phyloP scores from a whole-genome alignment of 2,113 vertebrate genomes.

The Corythoichthys intestinalis region DNA sequence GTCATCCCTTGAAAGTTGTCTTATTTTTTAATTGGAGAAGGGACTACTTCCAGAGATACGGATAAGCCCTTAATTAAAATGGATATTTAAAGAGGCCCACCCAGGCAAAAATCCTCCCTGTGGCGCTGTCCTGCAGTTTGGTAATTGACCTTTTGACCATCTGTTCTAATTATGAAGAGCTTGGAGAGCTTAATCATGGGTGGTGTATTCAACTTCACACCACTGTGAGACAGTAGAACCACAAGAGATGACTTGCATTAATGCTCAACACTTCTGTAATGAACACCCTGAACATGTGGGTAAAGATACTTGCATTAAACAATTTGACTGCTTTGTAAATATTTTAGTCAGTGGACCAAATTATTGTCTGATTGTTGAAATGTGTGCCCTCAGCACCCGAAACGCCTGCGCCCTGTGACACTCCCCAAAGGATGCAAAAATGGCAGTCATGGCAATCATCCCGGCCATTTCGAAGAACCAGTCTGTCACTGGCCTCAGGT shows the following conservation, averaged over 20 bases:
- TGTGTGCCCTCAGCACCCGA: slow-evolving; percentile 62
- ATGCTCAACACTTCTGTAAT: not conserved
- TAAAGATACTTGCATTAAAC: not conserved
- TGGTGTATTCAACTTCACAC: slow-evolving; percentile 3
- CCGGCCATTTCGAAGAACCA: slow-evolving; percentile 86
- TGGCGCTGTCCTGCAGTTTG: slow-evolving; percentile 6
- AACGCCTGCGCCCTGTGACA: slow-evolving; percentile 72
- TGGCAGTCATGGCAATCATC: slow-evolving; percentile 98
- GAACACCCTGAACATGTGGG: not conserved
- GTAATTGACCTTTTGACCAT: slow-evolving; percentile 15
- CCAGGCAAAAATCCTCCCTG: not conserved
- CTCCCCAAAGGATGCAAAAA: slow-evolving; percentile 86
- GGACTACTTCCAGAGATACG: not conserved
- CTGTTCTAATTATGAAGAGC: slow-evolving; percentile 8
- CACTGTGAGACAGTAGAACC: not conserved
- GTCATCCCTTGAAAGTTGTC: not conserved
- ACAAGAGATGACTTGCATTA: not conserved
- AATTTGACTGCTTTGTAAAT: not conserved
- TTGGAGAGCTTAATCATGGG: slow-evolving; percentile 5
- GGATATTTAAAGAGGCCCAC: not conserved
- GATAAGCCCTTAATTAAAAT: not conserved
- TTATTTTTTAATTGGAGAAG: not conserved
- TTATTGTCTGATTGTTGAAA: not conserved
- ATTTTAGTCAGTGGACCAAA: not conserved
- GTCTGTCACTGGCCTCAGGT: slow-evolving; percentile 87